Conservation (phyloP, 2,113 vertebrate species). For the Porphyrio hochstetteri region DNA sequence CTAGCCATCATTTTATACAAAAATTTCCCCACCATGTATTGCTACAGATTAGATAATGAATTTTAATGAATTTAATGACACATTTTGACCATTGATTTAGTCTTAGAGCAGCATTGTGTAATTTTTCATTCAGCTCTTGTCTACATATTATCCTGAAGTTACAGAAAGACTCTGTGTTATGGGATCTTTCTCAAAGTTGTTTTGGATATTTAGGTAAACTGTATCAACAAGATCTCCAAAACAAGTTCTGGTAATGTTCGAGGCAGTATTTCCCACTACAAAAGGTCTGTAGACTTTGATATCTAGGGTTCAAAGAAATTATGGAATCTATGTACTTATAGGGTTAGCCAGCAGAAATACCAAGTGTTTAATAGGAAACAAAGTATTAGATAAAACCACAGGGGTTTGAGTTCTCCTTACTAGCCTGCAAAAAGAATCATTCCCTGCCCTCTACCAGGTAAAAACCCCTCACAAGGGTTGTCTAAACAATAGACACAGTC, state of each 20-base stretch:
- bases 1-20: background rate
- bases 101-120: background rate
- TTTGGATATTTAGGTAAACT: background rate
- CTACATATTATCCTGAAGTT: background rate
- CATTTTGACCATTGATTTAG: background rate
- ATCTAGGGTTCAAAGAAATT: background rate
- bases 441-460: background rate
- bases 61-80: background rate
- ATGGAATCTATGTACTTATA: background rate
- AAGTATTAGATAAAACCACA: background rate
- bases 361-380: background rate
- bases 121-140: background rate
- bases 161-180: background rate
- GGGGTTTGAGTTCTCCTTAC: background rate
- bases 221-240: background rate
- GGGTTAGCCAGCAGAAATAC: background rate
- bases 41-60: background rate
- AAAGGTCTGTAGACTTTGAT: background rate
- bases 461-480: background rate
- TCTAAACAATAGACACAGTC: background rate
- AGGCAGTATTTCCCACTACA: background rate
- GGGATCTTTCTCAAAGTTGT: background rate
- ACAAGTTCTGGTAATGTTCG: background rate
- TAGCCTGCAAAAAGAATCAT: background rate
- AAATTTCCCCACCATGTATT: background rate